Evolutionary conservation across 2,797 vertebrate genomes (phyloP).

Genomic region (Geotrypetes seraphini): DNA sequence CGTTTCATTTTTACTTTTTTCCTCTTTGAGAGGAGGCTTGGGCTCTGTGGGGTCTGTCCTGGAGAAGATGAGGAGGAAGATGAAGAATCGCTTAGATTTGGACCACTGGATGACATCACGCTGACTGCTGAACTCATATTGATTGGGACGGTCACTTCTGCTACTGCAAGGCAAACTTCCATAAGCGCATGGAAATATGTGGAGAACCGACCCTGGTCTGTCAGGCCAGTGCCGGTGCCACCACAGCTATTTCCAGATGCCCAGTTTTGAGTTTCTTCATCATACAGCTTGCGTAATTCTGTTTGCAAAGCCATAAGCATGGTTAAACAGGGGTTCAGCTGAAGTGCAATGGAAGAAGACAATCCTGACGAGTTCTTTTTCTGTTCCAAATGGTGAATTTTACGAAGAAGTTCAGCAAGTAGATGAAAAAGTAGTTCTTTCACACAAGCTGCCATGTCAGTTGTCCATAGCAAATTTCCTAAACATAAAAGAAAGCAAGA

Average conservation of each 20-base stretch:
- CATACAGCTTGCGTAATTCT: slow-evolving; percentile 87
- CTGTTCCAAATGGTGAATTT: slow-evolving; percentile 85
- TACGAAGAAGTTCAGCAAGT: slow-evolving; percentile 84
- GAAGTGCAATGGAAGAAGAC: slow-evolving; percentile 85
- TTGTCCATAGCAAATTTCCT: slow-evolving; percentile 94
- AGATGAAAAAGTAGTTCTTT: slow-evolving; percentile 91
- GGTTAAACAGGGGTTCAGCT: slow-evolving; percentile 90
- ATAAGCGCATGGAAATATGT: slow-evolving; percentile 93
- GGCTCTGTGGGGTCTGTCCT: slow-evolving; percentile 92
- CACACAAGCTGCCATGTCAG: slow-evolving; percentile 82
- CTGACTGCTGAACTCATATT: slow-evolving; percentile 72
- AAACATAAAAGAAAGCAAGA: not conserved
- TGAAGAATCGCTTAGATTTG: slow-evolving; percentile 89
- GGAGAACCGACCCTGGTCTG: slow-evolving; percentile 88
- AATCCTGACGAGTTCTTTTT: slow-evolving; percentile 72
- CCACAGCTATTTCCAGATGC: slow-evolving; percentile 54
- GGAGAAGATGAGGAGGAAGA: slow-evolving; percentile 92
- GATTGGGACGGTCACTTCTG: slow-evolving; percentile 89
- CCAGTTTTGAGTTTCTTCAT: slow-evolving; percentile 91
- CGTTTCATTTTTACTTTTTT: slow-evolving; percentile 98
- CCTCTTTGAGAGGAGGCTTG: slow-evolving; percentile 88
- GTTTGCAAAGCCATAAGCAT: slow-evolving; percentile 94
- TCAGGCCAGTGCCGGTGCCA: slow-evolving; percentile 52
- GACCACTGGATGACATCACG: slow-evolving; percentile 71
- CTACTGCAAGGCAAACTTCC: slow-evolving; percentile 90